Conservation (phyloP, 2,888 invertebrate genomes). For the Parapristionchus giblindavisi region DNA sequence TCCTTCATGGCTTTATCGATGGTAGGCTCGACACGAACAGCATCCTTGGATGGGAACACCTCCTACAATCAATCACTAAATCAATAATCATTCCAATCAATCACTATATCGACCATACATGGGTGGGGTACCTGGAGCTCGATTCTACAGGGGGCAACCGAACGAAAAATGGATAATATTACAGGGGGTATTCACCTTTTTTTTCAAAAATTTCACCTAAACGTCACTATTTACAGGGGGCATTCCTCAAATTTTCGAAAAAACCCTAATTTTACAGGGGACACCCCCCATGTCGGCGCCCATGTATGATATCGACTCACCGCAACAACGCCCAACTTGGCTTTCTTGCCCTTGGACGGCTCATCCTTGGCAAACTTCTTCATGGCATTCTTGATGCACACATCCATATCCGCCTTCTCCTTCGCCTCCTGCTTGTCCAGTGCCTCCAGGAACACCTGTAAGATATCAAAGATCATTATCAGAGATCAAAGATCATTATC, state of each 20-base stretch:
- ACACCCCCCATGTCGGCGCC: too few species aligned
- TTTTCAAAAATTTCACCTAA: too few species aligned
- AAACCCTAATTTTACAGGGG: too few species aligned
- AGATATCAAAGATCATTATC: too few species aligned
- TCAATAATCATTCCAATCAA: background rate
- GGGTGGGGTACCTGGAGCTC: too few species aligned
- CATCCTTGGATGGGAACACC: constrained; percentile 56
- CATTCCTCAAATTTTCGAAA: too few species aligned
- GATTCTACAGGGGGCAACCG: too few species aligned
- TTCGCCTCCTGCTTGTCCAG: constrained; percentile 61
- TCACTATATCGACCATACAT: too few species aligned
- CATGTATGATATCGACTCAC: constrained; percentile 16
- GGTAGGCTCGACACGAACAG: constrained; percentile 54
- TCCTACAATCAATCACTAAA: constrained; percentile 37
- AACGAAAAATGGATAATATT: too few species aligned
- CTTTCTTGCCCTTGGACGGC: constrained; percentile 46
- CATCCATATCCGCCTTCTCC: constrained; percentile 78
- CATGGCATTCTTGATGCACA: constrained; percentile 76
- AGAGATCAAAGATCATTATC: too few species aligned
- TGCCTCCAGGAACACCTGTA: constrained; percentile 53
- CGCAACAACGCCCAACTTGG: constrained; percentile 37
- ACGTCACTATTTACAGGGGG: too few species aligned
- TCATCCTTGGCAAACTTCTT: constrained; percentile 58
- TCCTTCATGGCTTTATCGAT: constrained; percentile 55
- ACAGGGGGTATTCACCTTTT: too few species aligned